phyloP scores from a whole-genome alignment of 1,140 invertebrate species.

The Ptiloglossa arizonensis region DNA sequence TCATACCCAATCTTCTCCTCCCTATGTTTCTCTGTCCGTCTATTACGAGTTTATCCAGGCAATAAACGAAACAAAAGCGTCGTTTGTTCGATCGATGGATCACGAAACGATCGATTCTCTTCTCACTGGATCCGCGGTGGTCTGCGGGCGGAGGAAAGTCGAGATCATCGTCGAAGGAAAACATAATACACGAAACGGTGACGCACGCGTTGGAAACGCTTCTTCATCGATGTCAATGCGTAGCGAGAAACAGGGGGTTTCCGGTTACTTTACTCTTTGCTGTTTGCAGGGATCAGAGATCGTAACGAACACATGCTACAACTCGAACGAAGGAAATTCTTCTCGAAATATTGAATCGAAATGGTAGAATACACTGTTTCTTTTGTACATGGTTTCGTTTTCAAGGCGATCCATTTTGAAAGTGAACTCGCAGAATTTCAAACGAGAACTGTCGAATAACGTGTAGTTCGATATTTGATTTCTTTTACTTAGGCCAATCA shows the following conservation, averaged over 20 bases:
- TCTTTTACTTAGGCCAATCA: no score
- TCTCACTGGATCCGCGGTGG: not conserved
- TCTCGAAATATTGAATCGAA: no score
- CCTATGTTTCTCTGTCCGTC: constrained; percentile 5
- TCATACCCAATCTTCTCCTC: not conserved
- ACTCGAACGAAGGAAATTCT: no score
- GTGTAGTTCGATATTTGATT: no score
- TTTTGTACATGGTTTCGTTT: no score
- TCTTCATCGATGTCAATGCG: not conserved
- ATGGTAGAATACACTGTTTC: no score
- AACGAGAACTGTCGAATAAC: no score
- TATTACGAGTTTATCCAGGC: constrained; percentile 33
- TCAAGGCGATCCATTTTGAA: no score
- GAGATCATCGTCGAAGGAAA: not conserved
- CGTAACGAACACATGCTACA: no score
- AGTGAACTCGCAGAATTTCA: no score
- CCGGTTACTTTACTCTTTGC: not conserved
- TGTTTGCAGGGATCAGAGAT: not conserved
- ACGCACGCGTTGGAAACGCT: constrained; percentile 19
- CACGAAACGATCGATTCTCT: not conserved
- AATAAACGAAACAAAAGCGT: constrained; percentile 23
- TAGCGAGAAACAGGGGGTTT: not conserved
- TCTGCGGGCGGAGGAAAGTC: not conserved
- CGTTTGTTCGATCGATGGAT: not conserved
- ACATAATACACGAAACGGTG: constrained; percentile 11